Evolutionary conservation across 2,113 vertebrate species (phyloP), one percentile per base, ranked within the genome.

Genomic region (Ailuropoda melanoleuca): DNA sequence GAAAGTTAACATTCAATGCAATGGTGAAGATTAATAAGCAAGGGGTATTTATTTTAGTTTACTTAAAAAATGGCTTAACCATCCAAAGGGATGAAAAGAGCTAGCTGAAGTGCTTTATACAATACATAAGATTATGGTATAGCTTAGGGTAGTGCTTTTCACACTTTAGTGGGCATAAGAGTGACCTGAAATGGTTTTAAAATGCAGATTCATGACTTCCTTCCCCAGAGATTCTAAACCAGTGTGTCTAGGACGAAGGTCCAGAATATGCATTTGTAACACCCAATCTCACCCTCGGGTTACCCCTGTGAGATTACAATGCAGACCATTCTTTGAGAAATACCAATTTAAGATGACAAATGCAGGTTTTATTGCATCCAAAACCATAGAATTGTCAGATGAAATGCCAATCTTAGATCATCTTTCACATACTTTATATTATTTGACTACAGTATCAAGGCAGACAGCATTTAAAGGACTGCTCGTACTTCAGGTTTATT

Each of bases 1-100:
- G 15, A 84, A 6, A 93, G 83, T 70, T 94, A 90, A 58, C 21
- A 90, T 55, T 86, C 66, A n/a, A 43, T 89, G 34, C 29, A 86
- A 56, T 80, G 84, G 95, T 93, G 55, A 83, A 90, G 87, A 96
- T 93, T 90, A 96, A 85, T 95, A 94, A 81, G 31, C n/a, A 97
- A 96, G 56, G 92, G 92, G 43, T 80, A 64, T 68, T 46, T 24
- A 93, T 95, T 97, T 94, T 92, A 89, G 53, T 92, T 97, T 66
- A 96, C 43, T 89, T 97, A 72, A 85, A 84, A 95, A 94, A 93
- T 34, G 90, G 53, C 23, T 90, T 92, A 94, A 80, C 66, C 84
- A 90, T 21, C 58, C 46, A 78, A 81, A 95, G 31, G 93, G 78
- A 96, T 83, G 53, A 56, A 19, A 93, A 80, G 39, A 91, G 3